Conservation (phyloP, 2,113 vertebrate species). For the Pica pica region DNA sequence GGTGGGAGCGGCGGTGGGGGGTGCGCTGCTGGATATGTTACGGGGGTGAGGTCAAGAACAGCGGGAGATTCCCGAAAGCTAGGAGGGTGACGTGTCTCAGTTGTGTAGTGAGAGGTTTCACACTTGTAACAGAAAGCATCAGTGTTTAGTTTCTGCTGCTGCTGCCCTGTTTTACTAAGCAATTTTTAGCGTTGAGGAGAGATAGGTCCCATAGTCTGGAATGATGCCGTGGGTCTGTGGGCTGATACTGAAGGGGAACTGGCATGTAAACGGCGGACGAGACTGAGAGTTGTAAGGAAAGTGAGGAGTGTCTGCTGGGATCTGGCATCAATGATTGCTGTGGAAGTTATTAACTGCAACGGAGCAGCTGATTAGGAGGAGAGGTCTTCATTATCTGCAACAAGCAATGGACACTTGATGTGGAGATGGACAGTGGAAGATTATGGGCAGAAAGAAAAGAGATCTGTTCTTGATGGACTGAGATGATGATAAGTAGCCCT, state of each 20-base stretch:
- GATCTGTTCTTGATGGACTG: neutral
- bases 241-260: neutral
- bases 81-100: accelerated
- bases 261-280: neutral
- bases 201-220: accelerated
- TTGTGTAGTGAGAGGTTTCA: neutral
- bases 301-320: neutral
- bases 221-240: neutral
- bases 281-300: neutral
- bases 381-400: neutral
- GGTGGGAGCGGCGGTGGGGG: too few species aligned
- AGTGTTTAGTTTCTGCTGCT: neutral
- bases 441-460: neutral
- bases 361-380: neutral
- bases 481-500: neutral
- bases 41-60: too few species aligned
- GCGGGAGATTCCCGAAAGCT: too few species aligned
- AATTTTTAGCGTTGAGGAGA: neutral
- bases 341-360: neutral
- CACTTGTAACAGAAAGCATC: neutral
- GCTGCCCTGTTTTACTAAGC: neutral
- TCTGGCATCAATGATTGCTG: neutral
- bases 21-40: accelerated
- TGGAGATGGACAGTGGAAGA: neutral
- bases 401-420: neutral